Conservation (phyloP, 2,113 vertebrate genomes). For the Laticauda colubrina region DNA sequence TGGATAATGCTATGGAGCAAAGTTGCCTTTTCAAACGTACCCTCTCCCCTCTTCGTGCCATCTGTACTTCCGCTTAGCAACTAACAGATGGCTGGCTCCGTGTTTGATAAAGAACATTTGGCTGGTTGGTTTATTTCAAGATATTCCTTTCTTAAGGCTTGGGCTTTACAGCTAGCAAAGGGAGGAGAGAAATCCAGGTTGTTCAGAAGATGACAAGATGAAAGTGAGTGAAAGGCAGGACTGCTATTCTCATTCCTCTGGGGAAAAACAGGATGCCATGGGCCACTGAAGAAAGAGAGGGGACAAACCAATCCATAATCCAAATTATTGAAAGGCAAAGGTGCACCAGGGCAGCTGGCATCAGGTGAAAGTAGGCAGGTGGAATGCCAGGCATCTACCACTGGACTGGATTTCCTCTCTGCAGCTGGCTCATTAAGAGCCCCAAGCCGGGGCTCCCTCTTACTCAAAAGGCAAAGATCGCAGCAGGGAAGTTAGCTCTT, state of each 20-base stretch:
- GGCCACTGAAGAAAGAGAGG: conserved; percentile 54
- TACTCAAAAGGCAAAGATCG: conserved; percentile 98
- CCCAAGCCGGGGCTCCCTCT: conserved; percentile 86
- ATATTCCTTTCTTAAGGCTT: conserved; percentile 30
- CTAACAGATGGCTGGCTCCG: conserved; percentile 55
- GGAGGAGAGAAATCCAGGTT: conserved; percentile 43
- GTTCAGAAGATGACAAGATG: conserved; percentile 26
- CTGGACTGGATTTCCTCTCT: conserved; percentile 83
- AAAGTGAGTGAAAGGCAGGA: conserved; percentile 37
- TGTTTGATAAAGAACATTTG: conserved; percentile 18
- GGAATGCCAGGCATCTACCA: conserved; percentile 76
- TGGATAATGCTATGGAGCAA: conserved; percentile 61
- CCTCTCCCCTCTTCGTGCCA: conserved; percentile 63
- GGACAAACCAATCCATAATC: conserved; percentile 89
- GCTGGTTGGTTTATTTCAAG: conserved; percentile 47
- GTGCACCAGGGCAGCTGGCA: conserved; percentile 85
- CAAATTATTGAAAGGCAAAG: conserved; percentile 95
- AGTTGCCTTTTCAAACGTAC: conserved; percentile 53
- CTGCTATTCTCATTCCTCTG: not conserved
- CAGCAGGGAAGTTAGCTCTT: conserved; percentile 97
- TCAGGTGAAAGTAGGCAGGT: conserved; percentile 92
- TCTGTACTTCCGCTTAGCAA: conserved; percentile 64
- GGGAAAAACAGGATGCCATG: conserved; percentile 13
- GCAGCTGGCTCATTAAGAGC: conserved; percentile 97
- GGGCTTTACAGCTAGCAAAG: conserved; percentile 34